Conservation (phyloP, 2,888 invertebrate species). For the Phyllotreta cruciferae region DNA sequence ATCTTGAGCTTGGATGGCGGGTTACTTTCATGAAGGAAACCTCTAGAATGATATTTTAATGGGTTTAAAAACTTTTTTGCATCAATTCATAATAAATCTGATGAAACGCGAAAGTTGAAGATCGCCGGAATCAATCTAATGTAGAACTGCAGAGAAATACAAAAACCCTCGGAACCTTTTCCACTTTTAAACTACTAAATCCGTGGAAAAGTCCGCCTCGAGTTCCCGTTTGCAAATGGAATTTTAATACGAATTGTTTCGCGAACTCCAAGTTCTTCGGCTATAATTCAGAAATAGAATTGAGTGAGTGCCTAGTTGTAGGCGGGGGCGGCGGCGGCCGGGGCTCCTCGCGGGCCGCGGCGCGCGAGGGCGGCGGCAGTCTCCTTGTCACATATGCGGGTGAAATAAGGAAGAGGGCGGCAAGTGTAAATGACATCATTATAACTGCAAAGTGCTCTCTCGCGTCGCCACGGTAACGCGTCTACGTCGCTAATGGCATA, state of each 20-base stretch:
- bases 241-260: constrained; percentile 51
- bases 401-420: constrained; percentile 59
- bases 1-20: no score
- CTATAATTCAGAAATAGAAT: constrained; percentile 46
- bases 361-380: constrained; percentile 39
- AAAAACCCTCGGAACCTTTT: constrained; percentile 9
- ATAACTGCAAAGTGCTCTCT: constrained; percentile 63
- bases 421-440: constrained; percentile 64
- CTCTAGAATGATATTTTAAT: no score
- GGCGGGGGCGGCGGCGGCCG: constrained; percentile 23
- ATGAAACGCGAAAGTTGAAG: background rate
- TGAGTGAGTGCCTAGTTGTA: constrained; percentile 35
- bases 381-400: constrained; percentile 55
- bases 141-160: background rate
- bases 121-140: constrained; percentile 2
- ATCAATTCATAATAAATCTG: no score
- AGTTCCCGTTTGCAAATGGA: constrained; percentile 43
- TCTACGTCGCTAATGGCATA: constrained; percentile 61
- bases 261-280: constrained; percentile 43
- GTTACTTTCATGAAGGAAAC: no score
- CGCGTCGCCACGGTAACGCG: constrained; percentile 61
- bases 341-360: constrained; percentile 36
- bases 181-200: constrained; percentile 21
- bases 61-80: no score
- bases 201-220: constrained; percentile 13